phyloP scores from a whole-genome alignment of 2,888 invertebrate species.

The Rhyacophila evoluta region DNA sequence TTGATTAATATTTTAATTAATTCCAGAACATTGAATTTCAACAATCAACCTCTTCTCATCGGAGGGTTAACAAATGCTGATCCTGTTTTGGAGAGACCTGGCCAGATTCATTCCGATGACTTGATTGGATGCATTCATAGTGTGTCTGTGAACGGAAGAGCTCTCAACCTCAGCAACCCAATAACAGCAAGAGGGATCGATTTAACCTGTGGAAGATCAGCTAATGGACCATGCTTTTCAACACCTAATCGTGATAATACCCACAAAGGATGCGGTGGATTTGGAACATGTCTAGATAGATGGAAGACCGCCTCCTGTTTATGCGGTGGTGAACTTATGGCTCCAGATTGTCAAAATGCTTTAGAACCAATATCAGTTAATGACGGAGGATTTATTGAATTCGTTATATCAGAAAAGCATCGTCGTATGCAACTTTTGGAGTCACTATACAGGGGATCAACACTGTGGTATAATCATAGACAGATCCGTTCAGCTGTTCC shows the following conservation, averaged over 20 bases:
- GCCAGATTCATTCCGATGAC: conserved; percentile 92
- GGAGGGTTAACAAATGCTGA: conserved; percentile 89
- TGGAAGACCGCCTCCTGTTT: conserved; percentile 84
- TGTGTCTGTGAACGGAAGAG: conserved; percentile 87
- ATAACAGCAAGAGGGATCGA: conserved; percentile 79
- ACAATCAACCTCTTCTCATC: conserved; percentile 86
- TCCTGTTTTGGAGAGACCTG: conserved; percentile 88
- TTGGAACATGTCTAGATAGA: conserved; percentile 83
- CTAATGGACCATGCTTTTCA: conserved; percentile 73
- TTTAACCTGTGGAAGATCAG: conserved; percentile 80
- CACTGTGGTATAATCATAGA: conserved; percentile 72
- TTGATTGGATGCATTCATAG: conserved; percentile 95
- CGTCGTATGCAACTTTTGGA: conserved; percentile 88
- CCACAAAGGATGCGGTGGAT: conserved; percentile 70
- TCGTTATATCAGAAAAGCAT: conserved; percentile 84
- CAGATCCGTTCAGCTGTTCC: conserved; percentile 61
- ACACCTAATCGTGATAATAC: conserved; percentile 63
- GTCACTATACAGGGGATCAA: conserved; percentile 79
- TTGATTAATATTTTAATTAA: conserved; percentile 50
- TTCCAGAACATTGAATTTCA: conserved; percentile 90
- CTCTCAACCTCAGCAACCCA: conserved; percentile 84
- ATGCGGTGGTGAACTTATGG: conserved; percentile 77
- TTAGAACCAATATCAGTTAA: conserved; percentile 84
- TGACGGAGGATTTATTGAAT: conserved; percentile 83
- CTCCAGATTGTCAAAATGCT: conserved; percentile 84